phyloP scores from a whole-genome alignment of 2,113 vertebrate genomes.

The Spea bombifrons region DNA sequence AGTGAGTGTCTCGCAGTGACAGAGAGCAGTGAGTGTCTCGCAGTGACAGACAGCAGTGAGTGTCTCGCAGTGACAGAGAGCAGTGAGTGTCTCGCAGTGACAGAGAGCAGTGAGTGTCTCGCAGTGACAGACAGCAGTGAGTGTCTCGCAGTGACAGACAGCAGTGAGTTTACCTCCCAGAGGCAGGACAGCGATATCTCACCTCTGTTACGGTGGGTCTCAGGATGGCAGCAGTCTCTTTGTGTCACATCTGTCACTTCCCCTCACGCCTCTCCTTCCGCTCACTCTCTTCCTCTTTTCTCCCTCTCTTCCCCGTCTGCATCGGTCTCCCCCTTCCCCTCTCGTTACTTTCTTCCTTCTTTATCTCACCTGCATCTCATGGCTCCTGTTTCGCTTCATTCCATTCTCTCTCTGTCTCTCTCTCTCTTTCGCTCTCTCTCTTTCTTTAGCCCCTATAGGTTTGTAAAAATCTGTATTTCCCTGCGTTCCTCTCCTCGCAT shows the following conservation, averaged over 20 bases:
- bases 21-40: neutral
- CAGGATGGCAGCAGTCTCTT: constrained; percentile 15
- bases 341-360: neutral
- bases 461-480: too few species aligned
- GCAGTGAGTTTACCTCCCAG: neutral
- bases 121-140: neutral
- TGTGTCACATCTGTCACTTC: constrained; percentile 35
- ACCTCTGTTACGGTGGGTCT: constrained; percentile 3
- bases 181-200: neutral
- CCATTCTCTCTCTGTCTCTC: neutral
- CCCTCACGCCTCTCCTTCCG: constrained; percentile 44
- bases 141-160: neutral
- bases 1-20: neutral
- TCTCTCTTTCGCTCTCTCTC: neutral
- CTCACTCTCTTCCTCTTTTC: constrained; percentile 5
- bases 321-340: neutral
- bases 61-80: neutral
- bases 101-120: neutral
- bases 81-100: neutral
- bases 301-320: neutral
- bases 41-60: neutral
- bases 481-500: too few species aligned
- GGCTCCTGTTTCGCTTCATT: neutral
- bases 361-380: neutral
- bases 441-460: neutral